These are phyloP conservation scores for Bergia puertoricense DNA, from an alignment of 92 coral and sea anemone genomes.

Conservation along the genomic window DNA sequence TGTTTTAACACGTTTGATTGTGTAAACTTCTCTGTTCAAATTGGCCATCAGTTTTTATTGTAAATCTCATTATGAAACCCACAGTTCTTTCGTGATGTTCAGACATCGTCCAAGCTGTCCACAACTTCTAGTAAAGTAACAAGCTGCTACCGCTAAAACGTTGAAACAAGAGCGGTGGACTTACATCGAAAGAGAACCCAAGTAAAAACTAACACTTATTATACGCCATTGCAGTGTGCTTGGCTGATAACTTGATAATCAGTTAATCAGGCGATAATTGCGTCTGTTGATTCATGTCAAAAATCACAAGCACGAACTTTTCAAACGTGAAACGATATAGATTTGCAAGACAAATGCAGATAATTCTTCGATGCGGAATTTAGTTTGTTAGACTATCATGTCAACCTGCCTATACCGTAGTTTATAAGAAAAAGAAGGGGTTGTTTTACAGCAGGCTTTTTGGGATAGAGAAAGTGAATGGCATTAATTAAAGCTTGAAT, in stretches of 20 bases:
- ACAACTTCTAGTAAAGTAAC: not conserved
- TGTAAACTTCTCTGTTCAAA: not conserved
- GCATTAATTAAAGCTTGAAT: not conserved
- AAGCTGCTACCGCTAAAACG: not conserved
- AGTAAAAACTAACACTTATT: not conserved
- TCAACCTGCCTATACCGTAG: no score
- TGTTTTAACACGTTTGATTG: conserved; percentile 13
- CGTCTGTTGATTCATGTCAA: not conserved
- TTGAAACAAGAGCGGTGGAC: not conserved
- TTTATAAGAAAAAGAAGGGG: not conserved
- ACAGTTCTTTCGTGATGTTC: not conserved
- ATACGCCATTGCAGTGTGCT: not conserved
- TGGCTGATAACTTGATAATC: conserved; percentile 18
- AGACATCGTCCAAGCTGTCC: not conserved
- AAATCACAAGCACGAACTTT: not conserved
- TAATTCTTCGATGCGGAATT: not conserved
- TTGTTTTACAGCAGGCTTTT: not conserved
- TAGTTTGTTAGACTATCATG: not conserved
- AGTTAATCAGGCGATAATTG: conserved; percentile 32
- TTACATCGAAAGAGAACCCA: not conserved
- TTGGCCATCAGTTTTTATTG: not conserved
- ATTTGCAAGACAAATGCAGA: not conserved
- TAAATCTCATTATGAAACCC: not conserved
- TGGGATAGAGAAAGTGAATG: not conserved
- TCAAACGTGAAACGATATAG: not conserved